Conservation (phyloP, 2,797 vertebrate genomes). For the Myiotriccus ornatus region DNA sequence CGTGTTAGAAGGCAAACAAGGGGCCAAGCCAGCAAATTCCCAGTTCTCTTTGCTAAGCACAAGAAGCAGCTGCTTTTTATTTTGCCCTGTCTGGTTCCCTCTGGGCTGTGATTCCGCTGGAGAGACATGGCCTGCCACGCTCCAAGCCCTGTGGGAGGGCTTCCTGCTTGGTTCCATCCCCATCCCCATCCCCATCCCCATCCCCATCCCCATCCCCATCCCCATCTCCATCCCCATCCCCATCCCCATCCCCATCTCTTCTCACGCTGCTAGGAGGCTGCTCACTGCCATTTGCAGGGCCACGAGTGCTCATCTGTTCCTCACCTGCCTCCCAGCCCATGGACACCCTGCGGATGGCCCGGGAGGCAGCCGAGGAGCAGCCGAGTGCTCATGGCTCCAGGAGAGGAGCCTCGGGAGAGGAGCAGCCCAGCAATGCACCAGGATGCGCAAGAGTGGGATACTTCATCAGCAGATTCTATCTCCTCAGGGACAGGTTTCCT, state of each 20-base stretch:
- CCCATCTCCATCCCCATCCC: too few species aligned
- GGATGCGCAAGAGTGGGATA: not conserved
- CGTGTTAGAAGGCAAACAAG: not conserved
- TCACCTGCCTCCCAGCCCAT: not conserved
- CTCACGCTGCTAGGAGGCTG: rapidly evolving
- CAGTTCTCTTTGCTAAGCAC: not conserved
- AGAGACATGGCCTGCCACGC: rapidly evolving
- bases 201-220: too few species aligned
- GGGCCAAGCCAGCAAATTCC: not conserved
- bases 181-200: too few species aligned
- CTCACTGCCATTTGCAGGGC: not conserved
- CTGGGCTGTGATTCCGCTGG: not conserved
- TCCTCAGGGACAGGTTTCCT: not conserved
- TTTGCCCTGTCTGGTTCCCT: not conserved
- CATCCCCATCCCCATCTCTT: too few species aligned
- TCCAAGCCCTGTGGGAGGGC: rapidly evolving
- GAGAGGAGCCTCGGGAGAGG: not conserved
- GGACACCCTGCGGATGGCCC: not conserved
- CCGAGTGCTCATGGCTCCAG: rapidly evolving
- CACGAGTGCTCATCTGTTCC: rapidly evolving
- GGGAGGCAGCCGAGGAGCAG: not conserved
- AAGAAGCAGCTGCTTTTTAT: not conserved
- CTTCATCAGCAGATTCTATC: not conserved
- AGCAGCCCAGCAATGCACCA: not conserved
- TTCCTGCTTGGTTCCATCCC: not conserved